Conservation (phyloP, 2,797 vertebrate genomes). For the Scleropages formosus region DNA sequence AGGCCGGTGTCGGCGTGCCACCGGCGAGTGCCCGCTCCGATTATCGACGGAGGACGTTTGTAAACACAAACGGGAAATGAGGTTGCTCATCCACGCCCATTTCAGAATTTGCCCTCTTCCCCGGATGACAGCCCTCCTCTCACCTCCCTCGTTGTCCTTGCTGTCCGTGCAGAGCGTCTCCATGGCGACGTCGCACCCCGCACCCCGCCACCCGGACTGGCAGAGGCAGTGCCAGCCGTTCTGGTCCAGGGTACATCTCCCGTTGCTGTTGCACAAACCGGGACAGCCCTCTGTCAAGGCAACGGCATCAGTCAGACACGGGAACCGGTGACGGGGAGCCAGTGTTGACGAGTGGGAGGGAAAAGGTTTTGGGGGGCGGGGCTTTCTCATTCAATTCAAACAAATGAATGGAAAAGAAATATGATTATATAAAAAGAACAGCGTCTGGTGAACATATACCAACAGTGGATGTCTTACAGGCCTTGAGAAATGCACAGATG, state of each 20-base stretch:
- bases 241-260: conserved; percentile 92
- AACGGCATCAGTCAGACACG: conserved; percentile 33
- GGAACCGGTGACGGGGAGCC: conserved; percentile 14
- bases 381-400: conserved; percentile 27
- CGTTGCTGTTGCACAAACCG: conserved; percentile 97
- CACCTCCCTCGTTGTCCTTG: conserved; percentile 99
- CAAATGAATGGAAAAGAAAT: conserved; percentile 45
- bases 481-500: conserved; percentile 82
- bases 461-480: conserved; percentile 82
- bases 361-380: not conserved
- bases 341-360: not conserved
- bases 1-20: too few species aligned
- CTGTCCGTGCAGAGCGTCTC: conserved; percentile 92
- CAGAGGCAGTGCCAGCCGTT: conserved; percentile 98
- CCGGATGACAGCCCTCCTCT: conserved; percentile 35
- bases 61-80: not conserved
- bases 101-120: not conserved
- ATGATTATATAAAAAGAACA: conserved; percentile 43
- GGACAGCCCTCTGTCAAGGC: conserved; percentile 87
- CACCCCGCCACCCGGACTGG: conserved; percentile 94
- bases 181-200: conserved; percentile 96
- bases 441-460: conserved; percentile 68
- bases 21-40: too few species aligned
- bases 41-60: not conserved
- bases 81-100: not conserved